Evolutionary conservation across 2,797 vertebrate genomes (phyloP).

Genomic region (Trematomus bernacchii): DNA sequence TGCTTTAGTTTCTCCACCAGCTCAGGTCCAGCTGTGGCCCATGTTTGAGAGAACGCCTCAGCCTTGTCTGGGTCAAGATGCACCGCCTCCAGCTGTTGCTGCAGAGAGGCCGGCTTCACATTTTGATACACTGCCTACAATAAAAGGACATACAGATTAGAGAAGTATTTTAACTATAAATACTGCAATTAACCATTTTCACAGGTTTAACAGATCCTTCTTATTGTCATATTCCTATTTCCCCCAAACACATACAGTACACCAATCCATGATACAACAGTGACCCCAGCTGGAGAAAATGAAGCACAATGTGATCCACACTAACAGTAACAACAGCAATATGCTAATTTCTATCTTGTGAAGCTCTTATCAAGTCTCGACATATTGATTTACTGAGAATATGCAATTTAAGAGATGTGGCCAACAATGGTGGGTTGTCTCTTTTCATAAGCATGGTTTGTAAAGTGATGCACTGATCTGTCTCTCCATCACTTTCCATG

Average conservation of each 20-base stretch:
- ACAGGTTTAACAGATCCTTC: not conserved
- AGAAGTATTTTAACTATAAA: not conserved
- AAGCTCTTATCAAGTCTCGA: not conserved
- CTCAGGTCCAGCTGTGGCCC: conserved; percentile 90
- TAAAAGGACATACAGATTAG: not conserved
- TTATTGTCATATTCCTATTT: not conserved
- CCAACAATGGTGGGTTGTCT: not conserved
- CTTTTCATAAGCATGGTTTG: not conserved
- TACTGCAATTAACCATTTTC: not conserved
- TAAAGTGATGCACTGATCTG: not conserved
- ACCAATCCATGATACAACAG: conserved; percentile 56
- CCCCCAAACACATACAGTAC: not conserved
- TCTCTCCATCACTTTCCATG: not conserved
- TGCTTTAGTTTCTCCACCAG: conserved; percentile 92
- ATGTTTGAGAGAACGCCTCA: conserved; percentile 89
- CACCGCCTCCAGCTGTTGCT: conserved; percentile 91
- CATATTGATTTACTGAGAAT: not conserved
- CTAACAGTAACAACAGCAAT: not conserved
- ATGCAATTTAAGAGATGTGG: not conserved
- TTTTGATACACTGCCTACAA: conserved; percentile 93
- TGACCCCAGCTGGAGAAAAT: conserved; percentile 69
- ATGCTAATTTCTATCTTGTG: not conserved
- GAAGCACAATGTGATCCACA: not conserved
- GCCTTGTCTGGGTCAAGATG: conserved; percentile 89
- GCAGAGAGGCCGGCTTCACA: conserved; percentile 89